Evolutionary conservation across 2,113 vertebrate genomes (phyloP), one percentile per base, ranked within the genome.

Genomic region (Ifrita kowaldi): DNA sequence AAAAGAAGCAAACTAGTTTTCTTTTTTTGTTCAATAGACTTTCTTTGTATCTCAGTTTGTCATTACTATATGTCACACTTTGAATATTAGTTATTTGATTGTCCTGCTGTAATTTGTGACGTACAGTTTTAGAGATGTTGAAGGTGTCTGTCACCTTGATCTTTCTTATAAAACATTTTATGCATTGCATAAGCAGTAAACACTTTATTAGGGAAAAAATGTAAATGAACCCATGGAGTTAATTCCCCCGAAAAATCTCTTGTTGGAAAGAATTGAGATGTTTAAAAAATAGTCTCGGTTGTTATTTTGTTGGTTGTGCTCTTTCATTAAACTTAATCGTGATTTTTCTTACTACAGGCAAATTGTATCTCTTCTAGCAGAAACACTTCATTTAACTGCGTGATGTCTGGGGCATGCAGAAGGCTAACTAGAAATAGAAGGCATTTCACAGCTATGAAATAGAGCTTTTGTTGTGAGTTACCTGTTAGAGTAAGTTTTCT

Each of bases 101-200:
- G 69, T 83, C 47, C 10, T 41, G 9, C 60, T 91, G 56, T 83
- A 71, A 92, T 96, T 94, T 96, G 77, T 96, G 79, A 85, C 64
- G 41, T 82, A 87, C 35, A 80, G n/a, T 95, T 97, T 96, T 92
- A 95, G 87, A 94, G 68, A 86, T 90, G 63, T 91, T 53, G 22
- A 85, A 96, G 80, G 53, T 96, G 88, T 96, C 80, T 93, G 64
- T 95, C 89, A 96, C 50, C 70, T 1, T 84, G 76, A 88, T 95
- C 59, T 95, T 97, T 91, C 84, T 95, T 76, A 50, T 52, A 30
- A 95, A 90, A 57, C 37, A 89, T 96, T 95, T 97, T 95, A 81
- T 87, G 67, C 53, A 49, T 64, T 75, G 76, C 46, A 60, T 94
- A 87, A 90, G 50, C 63, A 97, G 85, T 27, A 89, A 76, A 7